A percentile compares a stretch with the other conserved stretches of the same genome.
These are phyloP conservation scores for Choloepus didactylus DNA, from an alignment of 2,797 vertebrate species.

Conservation along the genomic window DNA sequence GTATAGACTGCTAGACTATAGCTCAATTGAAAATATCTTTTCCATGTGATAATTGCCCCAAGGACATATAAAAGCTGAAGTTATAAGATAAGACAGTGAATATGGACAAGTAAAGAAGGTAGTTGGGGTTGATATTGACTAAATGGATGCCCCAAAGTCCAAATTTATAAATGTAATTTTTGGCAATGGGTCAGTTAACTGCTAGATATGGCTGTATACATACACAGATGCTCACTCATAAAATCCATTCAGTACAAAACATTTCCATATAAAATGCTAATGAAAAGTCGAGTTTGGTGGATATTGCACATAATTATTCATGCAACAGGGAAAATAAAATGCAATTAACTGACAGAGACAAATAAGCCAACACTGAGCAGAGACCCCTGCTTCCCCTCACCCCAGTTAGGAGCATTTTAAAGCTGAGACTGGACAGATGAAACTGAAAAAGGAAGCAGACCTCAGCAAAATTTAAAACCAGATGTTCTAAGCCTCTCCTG, in stretches of 20 bases:
- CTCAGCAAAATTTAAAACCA: neutral
- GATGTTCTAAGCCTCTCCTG: neutral
- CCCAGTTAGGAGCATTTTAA: neutral
- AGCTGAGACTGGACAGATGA: neutral
- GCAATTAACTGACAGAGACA: neutral
- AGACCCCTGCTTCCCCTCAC: neutral
- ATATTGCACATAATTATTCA: neutral
- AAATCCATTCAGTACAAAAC: neutral
- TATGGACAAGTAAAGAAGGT: neutral
- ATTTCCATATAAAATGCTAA: neutral
- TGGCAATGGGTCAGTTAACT: neutral
- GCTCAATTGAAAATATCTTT: conserved; percentile 14
- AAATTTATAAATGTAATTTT: neutral
- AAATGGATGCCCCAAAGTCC: neutral
- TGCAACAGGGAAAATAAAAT: conserved; percentile 14
- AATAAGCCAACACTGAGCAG: neutral
- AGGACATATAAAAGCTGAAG: neutral
- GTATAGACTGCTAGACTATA: neutral
- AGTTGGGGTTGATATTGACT: neutral
- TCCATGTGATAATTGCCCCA: neutral
- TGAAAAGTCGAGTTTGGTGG: neutral
- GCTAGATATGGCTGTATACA: neutral
- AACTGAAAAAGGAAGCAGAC: accelerated
- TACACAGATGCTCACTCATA: accelerated
- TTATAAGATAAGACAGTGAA: neutral